A percentile compares a stretch with the other conserved stretches of the same genome.
These are phyloP conservation scores for Artibeus jamaicensis DNA, from an alignment of 2,797 vertebrate species.

Conservation along the genomic window DNA sequence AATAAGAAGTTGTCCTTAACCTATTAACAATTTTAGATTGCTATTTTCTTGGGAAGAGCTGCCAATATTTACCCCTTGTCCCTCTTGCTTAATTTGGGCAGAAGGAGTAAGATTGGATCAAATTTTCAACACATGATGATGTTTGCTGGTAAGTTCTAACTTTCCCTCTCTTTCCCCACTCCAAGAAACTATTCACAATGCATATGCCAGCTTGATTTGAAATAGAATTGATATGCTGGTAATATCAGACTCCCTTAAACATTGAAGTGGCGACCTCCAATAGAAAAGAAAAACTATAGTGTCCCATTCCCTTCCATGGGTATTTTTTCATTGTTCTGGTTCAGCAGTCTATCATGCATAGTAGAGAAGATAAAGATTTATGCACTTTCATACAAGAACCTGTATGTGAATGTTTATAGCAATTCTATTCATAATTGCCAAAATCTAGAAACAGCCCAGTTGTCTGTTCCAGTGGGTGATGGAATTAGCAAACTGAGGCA, in stretches of 20 bases:
- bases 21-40: constrained; percentile 85
- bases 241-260: constrained; percentile 15
- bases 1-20: constrained; percentile 77
- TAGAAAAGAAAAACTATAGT: neutral
- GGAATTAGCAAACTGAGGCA: neutral
- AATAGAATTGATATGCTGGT: neutral
- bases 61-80: constrained; percentile 98
- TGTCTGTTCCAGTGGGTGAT: neutral
- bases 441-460: neutral
- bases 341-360: neutral
- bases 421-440: neutral
- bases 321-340: neutral
- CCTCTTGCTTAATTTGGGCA: constrained; percentile 94
- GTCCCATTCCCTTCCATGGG: neutral
- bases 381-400: neutral
- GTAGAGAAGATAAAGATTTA: constrained; percentile 7
- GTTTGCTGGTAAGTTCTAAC: constrained; percentile 91
- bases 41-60: constrained; percentile 96
- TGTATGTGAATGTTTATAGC: neutral
- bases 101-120: constrained; percentile 94
- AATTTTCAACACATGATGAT: constrained; percentile 99
- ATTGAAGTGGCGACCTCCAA: neutral
- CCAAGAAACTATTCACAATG: neutral
- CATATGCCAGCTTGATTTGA: neutral
- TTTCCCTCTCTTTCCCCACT: neutral